Base-by-base conservation (phyloP, 2,797 vertebrate genomes). In the Spinus pinus region DNA sequence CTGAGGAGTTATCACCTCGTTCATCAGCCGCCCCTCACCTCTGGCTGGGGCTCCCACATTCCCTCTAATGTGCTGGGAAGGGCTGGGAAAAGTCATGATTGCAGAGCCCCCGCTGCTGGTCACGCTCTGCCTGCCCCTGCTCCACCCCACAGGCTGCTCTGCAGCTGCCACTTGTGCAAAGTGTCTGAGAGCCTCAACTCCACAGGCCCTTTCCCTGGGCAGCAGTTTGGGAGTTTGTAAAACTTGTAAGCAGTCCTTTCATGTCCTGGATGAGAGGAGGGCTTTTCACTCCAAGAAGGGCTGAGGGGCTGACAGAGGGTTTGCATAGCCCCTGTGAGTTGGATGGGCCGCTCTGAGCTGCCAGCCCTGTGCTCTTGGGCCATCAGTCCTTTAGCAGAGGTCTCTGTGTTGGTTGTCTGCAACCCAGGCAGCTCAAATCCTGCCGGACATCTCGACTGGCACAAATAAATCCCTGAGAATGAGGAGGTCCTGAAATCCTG, bases 1-100 rank as follows among this genome's bases (percentile, higher is more conserved):
- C 84, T 3, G 27, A 88, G 84, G 65, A 44, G 80, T 94, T 96
- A 88, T 90, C 95, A 96, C 94, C 92, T 97, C 94, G 31, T 97
- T 85, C 91, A 96, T 96, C 92, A 97, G 81, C 84, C 0, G 1
- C 39, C 69, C 75, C 87, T 92, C 81, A 61, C 81, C 93, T 93
- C 66, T 4, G 30, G n/a, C 71, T 14, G 0, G n/a, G 61, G 79
- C 67, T 90, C 65, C 62, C 62, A 50, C 58, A 42, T 85, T 72
- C 65, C 81, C 78, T 87, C 37, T 50, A 9, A 30, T 35, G 37
- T 88, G 64, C 42, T 88, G 49, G 49, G 56, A 73, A 82, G 30
- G 70, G 41, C 57, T 87, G 54, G 54, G 50, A 82, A 66, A 64
- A 88, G 65, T 28, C 2, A 2, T 7, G 60, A 49, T 33, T 57